phyloP scores from a whole-genome alignment of 2,113 vertebrate genomes.

The Actinemys pallida region DNA sequence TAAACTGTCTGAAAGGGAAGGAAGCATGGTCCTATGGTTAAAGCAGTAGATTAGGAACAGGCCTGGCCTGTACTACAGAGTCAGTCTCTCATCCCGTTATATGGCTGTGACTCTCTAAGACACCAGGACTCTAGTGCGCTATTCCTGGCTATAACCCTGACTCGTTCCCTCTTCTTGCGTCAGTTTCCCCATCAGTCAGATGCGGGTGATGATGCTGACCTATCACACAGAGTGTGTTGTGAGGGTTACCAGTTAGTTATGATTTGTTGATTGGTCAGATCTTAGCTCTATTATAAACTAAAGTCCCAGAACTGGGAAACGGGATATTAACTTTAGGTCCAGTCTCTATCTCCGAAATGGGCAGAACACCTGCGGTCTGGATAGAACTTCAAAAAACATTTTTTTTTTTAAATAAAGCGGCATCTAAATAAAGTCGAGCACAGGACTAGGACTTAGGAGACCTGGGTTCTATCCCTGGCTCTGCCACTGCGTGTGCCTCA shows the following conservation, averaged over 20 bases:
- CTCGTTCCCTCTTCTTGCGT: neutral
- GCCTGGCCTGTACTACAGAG: accelerated
- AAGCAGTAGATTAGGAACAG: neutral
- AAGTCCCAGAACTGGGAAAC: neutral
- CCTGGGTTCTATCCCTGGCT: accelerated
- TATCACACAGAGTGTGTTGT: neutral
- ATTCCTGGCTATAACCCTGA: neutral
- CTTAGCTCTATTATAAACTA: no score
- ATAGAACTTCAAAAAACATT: neutral
- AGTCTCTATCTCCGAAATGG: neutral
- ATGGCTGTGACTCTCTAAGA: neutral
- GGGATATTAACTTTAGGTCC: neutral
- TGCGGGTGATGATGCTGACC: neutral
- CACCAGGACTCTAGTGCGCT: neutral
- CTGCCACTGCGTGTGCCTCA: neutral
- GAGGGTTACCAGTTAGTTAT: neutral
- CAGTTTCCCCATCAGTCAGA: neutral
- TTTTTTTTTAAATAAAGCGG: neutral
- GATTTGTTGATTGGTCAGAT: neutral
- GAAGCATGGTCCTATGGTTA: neutral
- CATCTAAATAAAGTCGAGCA: no score
- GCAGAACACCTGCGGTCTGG: neutral
- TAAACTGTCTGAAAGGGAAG: neutral
- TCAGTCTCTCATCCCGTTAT: no score
- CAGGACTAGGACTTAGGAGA: neutral